A percentile compares a stretch with the other conserved stretches of the same genome.
These are phyloP conservation scores for Bellardia pandia DNA, from an alignment of 2,888 invertebrate species.

Conservation along the genomic window DNA sequence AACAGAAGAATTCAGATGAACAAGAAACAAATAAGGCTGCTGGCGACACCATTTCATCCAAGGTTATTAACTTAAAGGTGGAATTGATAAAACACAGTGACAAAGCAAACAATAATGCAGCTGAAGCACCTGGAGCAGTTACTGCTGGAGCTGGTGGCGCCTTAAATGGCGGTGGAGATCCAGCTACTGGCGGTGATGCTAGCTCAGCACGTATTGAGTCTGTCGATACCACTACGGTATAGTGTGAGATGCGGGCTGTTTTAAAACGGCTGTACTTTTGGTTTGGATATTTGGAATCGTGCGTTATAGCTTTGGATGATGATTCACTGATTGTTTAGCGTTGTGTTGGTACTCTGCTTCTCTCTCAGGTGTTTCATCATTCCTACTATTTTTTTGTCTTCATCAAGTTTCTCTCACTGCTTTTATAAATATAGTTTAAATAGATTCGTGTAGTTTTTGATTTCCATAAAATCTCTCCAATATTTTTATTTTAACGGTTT, in stretches of 20 bases:
- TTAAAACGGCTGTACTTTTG: slow-evolving; percentile 82
- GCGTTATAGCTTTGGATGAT: slow-evolving; percentile 75
- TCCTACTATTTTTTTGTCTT: slow-evolving; percentile 23
- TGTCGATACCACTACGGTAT: slow-evolving; percentile 84
- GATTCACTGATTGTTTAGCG: slow-evolving; percentile 65
- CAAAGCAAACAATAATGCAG: slow-evolving; percentile 74
- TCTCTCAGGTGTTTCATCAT: slow-evolving; percentile 49
- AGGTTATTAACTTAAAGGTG: slow-evolving; percentile 79
- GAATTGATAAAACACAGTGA: slow-evolving; percentile 80
- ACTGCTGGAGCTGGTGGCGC: slow-evolving; percentile 74
- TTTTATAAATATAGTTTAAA: slow-evolving; percentile 38
- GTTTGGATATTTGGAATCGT: slow-evolving; percentile 81
- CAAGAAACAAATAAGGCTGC: slow-evolving; percentile 47
- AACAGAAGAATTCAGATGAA: slow-evolving; percentile 55
- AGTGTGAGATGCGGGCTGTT: slow-evolving; percentile 83
- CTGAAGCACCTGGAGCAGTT: slow-evolving; percentile 57
- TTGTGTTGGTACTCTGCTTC: slow-evolving; percentile 51
- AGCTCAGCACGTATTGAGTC: slow-evolving; percentile 81
- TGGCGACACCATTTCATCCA: slow-evolving; percentile 38
- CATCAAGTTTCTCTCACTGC: slow-evolving; percentile 5
- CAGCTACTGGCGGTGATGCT: slow-evolving; percentile 76
- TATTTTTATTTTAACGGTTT: slow-evolving; percentile 31
- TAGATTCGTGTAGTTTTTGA: slow-evolving; percentile 20
- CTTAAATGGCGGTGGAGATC: slow-evolving; percentile 72
- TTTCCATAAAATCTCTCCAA: slow-evolving; percentile 30